A percentile compares a stretch with the other conserved stretches of the same genome.
Evolutionary conservation across 2,113 vertebrate species (phyloP).

Genomic region (Heteronetta atricapilla): DNA sequence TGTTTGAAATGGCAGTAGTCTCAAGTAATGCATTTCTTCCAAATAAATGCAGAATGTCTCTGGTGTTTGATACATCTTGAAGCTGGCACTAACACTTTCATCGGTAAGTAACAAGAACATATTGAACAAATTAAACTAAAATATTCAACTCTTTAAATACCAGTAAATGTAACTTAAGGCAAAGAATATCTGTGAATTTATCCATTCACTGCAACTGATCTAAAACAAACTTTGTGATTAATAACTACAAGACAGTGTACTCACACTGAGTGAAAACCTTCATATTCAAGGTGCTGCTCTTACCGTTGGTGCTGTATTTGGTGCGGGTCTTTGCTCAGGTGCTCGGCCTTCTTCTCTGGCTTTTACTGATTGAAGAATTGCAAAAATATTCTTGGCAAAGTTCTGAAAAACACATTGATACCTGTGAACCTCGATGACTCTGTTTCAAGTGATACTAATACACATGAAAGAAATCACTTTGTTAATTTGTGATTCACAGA

Average conservation of each 20-base stretch:
- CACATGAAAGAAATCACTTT: not conserved
- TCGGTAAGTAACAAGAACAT: constrained; percentile 7
- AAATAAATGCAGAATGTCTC: constrained; percentile 19
- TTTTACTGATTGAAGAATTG: constrained; percentile 98
- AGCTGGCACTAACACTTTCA: constrained; percentile 1
- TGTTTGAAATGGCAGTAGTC: constrained; percentile 38
- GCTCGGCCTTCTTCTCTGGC: constrained; percentile 97
- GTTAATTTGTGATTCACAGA: fast-evolving
- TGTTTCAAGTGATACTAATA: not conserved
- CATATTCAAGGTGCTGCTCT: not conserved
- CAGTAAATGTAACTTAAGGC: not conserved
- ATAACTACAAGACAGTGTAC: not conserved
- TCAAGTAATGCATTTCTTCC: constrained; percentile 1
- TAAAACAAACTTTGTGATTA: not conserved
- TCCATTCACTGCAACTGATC: not conserved
- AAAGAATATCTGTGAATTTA: not conserved
- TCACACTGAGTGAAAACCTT: not conserved
- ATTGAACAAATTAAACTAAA: not conserved
- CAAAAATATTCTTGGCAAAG: constrained; percentile 99
- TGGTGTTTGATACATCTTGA: not conserved
- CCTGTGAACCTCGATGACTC: not conserved
- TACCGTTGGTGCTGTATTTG: constrained; percentile 91
- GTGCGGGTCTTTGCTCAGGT: constrained; percentile 92
- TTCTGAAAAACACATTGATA: constrained; percentile 81
- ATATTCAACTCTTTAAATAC: not conserved